These are phyloP conservation scores for Aplodontia rufa DNA, from an alignment of 2,113 vertebrate species.

Conservation along the genomic window DNA sequence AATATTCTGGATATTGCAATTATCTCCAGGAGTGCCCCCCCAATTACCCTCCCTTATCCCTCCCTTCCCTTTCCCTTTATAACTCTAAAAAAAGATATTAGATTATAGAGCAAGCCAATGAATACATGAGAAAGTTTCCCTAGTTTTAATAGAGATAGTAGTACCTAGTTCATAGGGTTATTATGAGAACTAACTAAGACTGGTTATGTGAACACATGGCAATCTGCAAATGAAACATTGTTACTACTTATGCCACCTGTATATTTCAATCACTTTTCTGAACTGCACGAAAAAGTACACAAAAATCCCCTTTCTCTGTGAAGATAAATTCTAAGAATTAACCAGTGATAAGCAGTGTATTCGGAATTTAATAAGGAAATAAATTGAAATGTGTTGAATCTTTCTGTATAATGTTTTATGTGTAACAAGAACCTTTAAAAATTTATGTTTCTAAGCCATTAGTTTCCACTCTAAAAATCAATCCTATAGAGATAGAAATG, in stretches of 20 bases:
- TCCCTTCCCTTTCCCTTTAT: no score
- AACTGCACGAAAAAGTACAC: not conserved
- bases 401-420: not conserved
- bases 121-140: no score
- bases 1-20: no score
- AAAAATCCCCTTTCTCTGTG: not conserved
- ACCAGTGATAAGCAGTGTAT: not conserved
- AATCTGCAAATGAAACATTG: not conserved
- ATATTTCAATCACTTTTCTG: not conserved
- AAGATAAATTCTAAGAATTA: conserved; percentile 8
- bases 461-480: conserved; percentile 12
- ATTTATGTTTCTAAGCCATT: not conserved
- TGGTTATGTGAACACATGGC: not conserved
- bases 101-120: no score
- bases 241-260: not conserved
- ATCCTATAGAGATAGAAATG: not conserved
- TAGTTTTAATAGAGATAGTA: not conserved
- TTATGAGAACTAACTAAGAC: not conserved
- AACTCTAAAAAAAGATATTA: no score
- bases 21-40: no score
- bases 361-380: not conserved
- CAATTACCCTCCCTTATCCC: no score
- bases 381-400: not conserved
- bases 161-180: not conserved
- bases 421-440: not conserved